A percentile compares a stretch with the other conserved stretches of the same genome.
Conservation (phyloP, 2,113 vertebrate genomes). For the Antigone vipio region DNA sequence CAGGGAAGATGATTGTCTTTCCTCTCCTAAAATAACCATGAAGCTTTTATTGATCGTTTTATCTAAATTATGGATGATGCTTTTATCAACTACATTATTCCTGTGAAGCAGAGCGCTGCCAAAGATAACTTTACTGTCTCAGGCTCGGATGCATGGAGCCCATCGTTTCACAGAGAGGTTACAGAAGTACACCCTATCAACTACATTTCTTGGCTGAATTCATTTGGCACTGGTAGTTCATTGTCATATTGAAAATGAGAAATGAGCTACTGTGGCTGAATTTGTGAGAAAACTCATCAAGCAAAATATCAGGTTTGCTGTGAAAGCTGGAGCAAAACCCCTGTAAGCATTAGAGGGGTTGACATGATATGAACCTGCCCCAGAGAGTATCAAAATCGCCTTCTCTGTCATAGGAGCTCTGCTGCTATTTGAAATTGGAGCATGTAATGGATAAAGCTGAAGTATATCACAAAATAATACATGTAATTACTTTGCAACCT, state of each 20-base stretch:
- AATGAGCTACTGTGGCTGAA: not conserved
- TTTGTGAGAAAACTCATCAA: not conserved
- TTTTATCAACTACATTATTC: not conserved
- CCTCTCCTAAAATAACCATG: not conserved
- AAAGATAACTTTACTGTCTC: not conserved
- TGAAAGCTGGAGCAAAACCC: not conserved
- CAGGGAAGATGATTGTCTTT: not conserved
- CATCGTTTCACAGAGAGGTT: not conserved
- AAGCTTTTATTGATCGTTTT: not conserved
- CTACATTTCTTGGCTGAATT: not conserved
- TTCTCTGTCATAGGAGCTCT: not conserved
- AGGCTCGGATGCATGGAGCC: not conserved
- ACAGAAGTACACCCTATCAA: not conserved
- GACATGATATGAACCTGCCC: not conserved
- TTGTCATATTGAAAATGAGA: not conserved
- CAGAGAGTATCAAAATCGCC: not conserved
- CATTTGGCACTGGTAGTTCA: not conserved
- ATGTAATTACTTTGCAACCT: constrained; percentile 18
- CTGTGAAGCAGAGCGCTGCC: not conserved
- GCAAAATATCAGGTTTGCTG: not conserved
- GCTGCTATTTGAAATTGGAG: not conserved
- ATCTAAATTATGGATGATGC: constrained; percentile 3
- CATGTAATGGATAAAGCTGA: not conserved
- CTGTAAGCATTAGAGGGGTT: not conserved
- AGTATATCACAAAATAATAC: constrained; percentile 1